phyloP scores from a whole-genome alignment of 1,140 invertebrate species.

The Pissodes strobi region DNA sequence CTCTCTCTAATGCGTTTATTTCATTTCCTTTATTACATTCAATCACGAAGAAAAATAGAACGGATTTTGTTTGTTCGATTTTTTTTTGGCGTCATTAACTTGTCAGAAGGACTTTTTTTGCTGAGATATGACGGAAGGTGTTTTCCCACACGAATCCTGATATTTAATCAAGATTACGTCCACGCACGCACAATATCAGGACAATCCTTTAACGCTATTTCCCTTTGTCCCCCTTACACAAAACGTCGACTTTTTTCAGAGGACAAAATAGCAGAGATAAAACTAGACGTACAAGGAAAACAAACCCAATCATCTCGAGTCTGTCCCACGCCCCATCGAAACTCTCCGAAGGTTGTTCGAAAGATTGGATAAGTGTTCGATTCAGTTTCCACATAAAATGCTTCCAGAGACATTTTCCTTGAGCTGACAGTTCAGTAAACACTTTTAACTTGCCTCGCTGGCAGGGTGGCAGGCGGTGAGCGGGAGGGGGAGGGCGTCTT shows the following conservation, averaged over 20 bases:
- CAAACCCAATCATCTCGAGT: slow-evolving; percentile 38
- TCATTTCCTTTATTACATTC: slow-evolving; percentile 24
- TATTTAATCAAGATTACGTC: too few species aligned
- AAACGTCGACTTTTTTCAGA: too few species aligned
- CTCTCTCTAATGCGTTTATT: slow-evolving; percentile 21
- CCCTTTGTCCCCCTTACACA: too few species aligned
- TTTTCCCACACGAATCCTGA: too few species aligned
- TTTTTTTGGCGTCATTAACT: too few species aligned
- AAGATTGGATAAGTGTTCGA: slow-evolving; percentile 53
- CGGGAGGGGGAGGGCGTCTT: neutral
- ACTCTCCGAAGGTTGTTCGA: slow-evolving; percentile 21
- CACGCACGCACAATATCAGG: too few species aligned
- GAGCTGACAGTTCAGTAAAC: slow-evolving; percentile 54
- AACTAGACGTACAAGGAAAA: slow-evolving; percentile 20
- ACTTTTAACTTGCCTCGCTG: slow-evolving; percentile 44
- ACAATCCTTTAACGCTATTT: too few species aligned
- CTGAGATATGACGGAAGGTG: too few species aligned
- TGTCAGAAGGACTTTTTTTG: too few species aligned
- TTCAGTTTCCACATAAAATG: slow-evolving; percentile 48
- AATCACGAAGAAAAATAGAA: slow-evolving; percentile 6
- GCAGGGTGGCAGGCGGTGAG: neutral
- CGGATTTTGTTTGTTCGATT: too few species aligned
- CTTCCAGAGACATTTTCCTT: slow-evolving; percentile 52
- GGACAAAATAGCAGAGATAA: too few species aligned
- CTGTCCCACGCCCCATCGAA: slow-evolving; percentile 13